Evolutionary conservation across 1,140 invertebrate genomes (phyloP).

Genomic region (Solenopsis fugax): DNA sequence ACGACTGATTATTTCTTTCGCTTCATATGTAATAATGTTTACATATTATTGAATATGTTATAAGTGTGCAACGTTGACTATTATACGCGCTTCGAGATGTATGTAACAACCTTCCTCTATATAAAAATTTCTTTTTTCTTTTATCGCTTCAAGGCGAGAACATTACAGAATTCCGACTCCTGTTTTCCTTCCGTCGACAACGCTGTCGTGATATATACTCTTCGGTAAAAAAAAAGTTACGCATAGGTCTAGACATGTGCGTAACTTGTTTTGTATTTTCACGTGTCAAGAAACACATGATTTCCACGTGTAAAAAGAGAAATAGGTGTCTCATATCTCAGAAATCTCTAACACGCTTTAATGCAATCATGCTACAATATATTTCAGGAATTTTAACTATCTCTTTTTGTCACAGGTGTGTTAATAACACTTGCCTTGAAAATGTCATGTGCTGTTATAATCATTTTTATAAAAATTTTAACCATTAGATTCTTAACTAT

Average conservation of each 20-base stretch:
- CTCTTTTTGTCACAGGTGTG: not conserved
- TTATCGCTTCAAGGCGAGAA: slow-evolving; percentile 10
- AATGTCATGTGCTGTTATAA: not conserved
- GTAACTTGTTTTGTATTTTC: not conserved
- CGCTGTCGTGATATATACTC: not conserved
- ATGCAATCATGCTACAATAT: not conserved
- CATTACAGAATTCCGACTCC: not conserved
- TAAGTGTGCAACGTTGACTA: not conserved
- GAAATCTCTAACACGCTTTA: not conserved
- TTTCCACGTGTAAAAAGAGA: slow-evolving; percentile 7
- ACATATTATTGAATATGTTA: not conserved
- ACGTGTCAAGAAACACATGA: not conserved
- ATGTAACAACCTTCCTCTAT: not conserved
- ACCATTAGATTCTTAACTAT: not conserved
- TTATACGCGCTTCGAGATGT: not conserved
- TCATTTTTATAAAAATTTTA: not conserved
- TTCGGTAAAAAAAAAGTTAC: too few relatives aligned
- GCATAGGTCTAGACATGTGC: too few relatives aligned
- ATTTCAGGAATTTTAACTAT: slow-evolving; percentile 7
- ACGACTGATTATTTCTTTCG: not conserved
- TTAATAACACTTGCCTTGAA: not conserved
- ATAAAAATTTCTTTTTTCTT: not conserved
- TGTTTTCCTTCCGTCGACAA: not conserved
- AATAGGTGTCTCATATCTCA: not conserved
- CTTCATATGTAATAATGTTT: not conserved